Percentiles rank a stretch among this genome's conserved stretches.
These are phyloP conservation scores for Platichthys flesus DNA, from an alignment of 2,113 vertebrate genomes.

Conservation along the genomic window DNA sequence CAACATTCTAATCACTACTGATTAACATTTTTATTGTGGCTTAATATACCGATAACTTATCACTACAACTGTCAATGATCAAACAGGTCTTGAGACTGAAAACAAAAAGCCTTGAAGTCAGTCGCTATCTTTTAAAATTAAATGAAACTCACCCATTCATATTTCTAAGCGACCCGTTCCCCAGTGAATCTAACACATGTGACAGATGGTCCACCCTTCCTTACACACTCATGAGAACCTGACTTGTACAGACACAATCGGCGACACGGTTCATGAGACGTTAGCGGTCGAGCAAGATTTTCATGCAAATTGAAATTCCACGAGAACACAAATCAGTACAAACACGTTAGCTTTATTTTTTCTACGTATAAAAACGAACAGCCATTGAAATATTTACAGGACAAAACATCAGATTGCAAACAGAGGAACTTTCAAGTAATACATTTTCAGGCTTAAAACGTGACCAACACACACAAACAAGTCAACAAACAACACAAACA, in stretches of 20 bases:
- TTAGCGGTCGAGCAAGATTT: background rate
- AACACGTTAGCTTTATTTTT: conserved; percentile 64
- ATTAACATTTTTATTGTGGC: background rate
- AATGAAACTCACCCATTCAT: background rate
- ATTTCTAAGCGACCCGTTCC: background rate
- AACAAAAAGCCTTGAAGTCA: no score
- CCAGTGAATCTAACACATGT: background rate
- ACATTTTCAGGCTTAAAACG: background rate
- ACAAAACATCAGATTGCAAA: conserved; percentile 24
- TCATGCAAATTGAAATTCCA: background rate
- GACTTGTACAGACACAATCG: conserved; percentile 2
- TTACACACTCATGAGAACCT: background rate
- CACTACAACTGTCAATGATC: background rate
- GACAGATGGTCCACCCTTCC: background rate
- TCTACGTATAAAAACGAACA: conserved; percentile 23
- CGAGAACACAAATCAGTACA: background rate
- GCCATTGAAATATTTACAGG: conserved; percentile 76
- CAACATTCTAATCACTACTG: background rate
- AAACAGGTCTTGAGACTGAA: background rate
- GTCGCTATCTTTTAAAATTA: background rate
- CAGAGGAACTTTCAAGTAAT: background rate
- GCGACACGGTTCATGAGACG: background rate
- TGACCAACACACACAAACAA: background rate
- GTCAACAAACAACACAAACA: background rate
- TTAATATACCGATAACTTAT: no score